Evolutionary conservation across 2,113 vertebrate genomes (phyloP), one percentile per base, ranked within the genome.

Genomic region (Crypturellus undulatus): DNA sequence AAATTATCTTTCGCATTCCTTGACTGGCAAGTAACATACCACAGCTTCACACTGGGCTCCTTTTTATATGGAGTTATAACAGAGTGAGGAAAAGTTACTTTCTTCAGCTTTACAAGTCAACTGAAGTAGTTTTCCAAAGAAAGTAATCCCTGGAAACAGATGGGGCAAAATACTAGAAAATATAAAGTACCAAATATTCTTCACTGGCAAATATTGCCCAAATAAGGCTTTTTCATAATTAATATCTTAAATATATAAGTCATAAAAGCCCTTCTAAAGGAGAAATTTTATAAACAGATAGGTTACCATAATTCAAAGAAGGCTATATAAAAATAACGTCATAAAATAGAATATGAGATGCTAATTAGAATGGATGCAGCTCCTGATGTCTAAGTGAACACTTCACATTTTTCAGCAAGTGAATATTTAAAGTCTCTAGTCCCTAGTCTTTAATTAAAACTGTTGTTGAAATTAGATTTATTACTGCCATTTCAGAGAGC

Each of bases 401-500:
- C 22, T 84, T 72, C 26, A 58, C 65, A 43, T 95, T 94, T 92
- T 88, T 79, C 73, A 87, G n/a, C 49, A 80, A 88, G 84, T 79
- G 91, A 71, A 77, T 94, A 87, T 95, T 94, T 95, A 96, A 94
- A 91, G 65, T 62, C 36, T 73, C 67, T 95, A 77, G 59, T 87
- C 49, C 68, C 72, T 93, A 94, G 87, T 52, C 83, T 97, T 97
- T 96, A 96, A 97, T 97, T 97, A 96, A 97, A 96, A 93, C 47
- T 87, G 89, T 89, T 90, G 84, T 95, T 97, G 94, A 92, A 96
- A 89, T 85, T 92, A 93, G 95, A 96, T 97, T 96, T 97, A 94
- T 96, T 94, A 88, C 90, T 93, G 42, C 91, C 89, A 93, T 95
- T 97, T 97, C 73, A 90, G 89, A 91, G 92, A 96, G 91, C 93